phyloP scores from a whole-genome alignment of 2,797 vertebrate genomes.

The Pempheris klunzingeri region DNA sequence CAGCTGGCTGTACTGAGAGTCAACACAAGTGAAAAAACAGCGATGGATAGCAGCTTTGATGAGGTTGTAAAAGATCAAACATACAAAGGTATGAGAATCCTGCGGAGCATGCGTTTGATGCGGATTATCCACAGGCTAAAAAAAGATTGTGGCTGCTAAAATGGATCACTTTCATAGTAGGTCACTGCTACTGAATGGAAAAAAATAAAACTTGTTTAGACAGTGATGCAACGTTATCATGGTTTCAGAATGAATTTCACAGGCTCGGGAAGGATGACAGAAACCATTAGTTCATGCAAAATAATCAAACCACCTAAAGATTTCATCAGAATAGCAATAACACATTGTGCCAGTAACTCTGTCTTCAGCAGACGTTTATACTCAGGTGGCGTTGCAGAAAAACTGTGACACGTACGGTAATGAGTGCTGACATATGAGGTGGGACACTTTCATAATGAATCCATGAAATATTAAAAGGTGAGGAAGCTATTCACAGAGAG shows the following conservation, averaged over 20 bases:
- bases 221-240: conserved; percentile 15
- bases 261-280: conserved; percentile 8
- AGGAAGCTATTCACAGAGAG: conserved; percentile 35
- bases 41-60: conserved; percentile 34
- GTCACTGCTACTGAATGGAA: conserved; percentile 25
- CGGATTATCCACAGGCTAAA: conserved; percentile 41
- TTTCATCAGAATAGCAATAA: conserved; percentile 20
- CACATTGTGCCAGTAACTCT: background rate
- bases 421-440: conserved; percentile 35
- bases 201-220: conserved; percentile 15
- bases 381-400: conserved; percentile 29
- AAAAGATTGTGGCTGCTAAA: conserved; percentile 35
- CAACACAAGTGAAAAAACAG: conserved; percentile 27
- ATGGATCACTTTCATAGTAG: conserved; percentile 19
- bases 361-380: conserved; percentile 6
- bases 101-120: conserved; percentile 49
- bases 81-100: conserved; percentile 32
- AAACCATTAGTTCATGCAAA: conserved; percentile 10
- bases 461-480: conserved; percentile 58
- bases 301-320: conserved; percentile 18
- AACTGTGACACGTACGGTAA: conserved; percentile 39
- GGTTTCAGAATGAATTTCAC: conserved; percentile 3
- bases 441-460: conserved; percentile 50
- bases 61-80: conserved; percentile 47
- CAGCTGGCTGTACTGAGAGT: conserved; percentile 22